Conservation (phyloP, 2,113 vertebrate species). For the Pollachius pollachius region DNA sequence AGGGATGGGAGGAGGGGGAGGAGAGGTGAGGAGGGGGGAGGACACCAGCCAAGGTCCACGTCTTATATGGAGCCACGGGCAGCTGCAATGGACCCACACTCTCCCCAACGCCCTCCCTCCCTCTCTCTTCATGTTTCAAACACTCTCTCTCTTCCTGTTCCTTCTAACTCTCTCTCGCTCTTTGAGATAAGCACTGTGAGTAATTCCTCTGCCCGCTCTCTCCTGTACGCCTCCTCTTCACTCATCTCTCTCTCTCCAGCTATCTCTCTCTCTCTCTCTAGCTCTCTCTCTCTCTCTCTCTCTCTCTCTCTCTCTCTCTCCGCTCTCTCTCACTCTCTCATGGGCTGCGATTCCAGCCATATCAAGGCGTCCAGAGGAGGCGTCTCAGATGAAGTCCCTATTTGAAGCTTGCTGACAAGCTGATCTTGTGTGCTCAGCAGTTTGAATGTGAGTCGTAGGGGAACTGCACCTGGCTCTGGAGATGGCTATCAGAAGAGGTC, state of each 20-base stretch:
- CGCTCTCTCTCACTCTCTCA: no score
- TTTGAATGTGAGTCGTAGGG: no score
- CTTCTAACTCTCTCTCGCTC: conserved; percentile 10
- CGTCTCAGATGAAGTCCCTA: no score
- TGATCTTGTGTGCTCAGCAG: no score
- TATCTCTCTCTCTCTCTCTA: conserved; percentile 4
- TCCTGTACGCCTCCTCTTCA: conserved; percentile 34
- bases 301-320: no score
- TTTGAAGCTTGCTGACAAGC: no score
- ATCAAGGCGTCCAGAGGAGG: no score
- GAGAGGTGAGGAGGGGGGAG: background rate
- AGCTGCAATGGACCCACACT: background rate
- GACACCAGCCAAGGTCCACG: conserved; percentile 30
- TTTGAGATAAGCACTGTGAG: conserved; percentile 48
- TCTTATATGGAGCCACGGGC: conserved; percentile 39
- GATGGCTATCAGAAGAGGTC: no score
- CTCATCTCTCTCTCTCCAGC: conserved; percentile 30
- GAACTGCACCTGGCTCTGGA: no score
- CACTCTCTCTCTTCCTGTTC: background rate
- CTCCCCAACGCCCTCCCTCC: background rate
- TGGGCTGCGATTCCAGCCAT: no score
- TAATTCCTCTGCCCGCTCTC: conserved; percentile 44
- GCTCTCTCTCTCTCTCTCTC: background rate
- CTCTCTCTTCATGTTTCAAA: background rate
- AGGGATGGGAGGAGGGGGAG: no score